A percentile compares a stretch with the other conserved stretches of the same genome.
Conservation (phyloP, 2,797 vertebrate genomes). For the Taenioides sp. region DNA sequence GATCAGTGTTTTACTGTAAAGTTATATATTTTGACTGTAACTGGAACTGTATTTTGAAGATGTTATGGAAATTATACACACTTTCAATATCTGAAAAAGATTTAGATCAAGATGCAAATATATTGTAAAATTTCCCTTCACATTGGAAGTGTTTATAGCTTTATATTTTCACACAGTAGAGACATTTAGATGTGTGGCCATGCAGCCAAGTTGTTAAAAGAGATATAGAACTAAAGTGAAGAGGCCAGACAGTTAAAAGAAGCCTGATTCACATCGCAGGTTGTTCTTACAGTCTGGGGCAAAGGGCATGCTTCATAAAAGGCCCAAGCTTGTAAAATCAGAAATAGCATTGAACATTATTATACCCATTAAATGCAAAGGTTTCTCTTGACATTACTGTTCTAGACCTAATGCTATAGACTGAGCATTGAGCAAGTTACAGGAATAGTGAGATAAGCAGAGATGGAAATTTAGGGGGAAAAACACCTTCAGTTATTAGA, state of each 20-base stretch:
- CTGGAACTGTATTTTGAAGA: too few species aligned
- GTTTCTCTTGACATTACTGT: constrained; percentile 53
- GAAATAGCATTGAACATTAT: constrained; percentile 64
- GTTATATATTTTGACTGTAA: too few species aligned
- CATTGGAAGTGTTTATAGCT: constrained; percentile 4
- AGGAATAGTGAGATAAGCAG: too few species aligned
- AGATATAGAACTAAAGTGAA: constrained; percentile 25
- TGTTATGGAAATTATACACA: not conserved
- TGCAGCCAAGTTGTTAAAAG: constrained; percentile 21
- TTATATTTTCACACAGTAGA: constrained; percentile 4
- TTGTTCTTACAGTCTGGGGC: constrained; percentile 38
- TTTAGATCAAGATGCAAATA: not conserved
- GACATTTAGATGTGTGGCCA: constrained; percentile 14
- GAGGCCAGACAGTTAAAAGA: constrained; percentile 50
- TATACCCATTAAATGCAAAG: constrained; percentile 59
- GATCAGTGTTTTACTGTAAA: too few species aligned
- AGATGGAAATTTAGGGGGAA: too few species aligned
- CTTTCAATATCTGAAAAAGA: not conserved
- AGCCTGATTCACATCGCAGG: constrained; percentile 43
- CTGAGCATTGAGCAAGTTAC: not conserved
- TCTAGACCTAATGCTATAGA: not conserved
- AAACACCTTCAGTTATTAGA: too few species aligned
- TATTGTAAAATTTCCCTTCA: too few species aligned
- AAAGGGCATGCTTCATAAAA: constrained; percentile 56
- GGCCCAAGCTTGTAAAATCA: constrained; percentile 61